Evolutionary conservation across 2,888 invertebrate genomes (phyloP), one percentile per base, ranked within the genome.

Genomic region (Cephus rjabovi): DNA sequence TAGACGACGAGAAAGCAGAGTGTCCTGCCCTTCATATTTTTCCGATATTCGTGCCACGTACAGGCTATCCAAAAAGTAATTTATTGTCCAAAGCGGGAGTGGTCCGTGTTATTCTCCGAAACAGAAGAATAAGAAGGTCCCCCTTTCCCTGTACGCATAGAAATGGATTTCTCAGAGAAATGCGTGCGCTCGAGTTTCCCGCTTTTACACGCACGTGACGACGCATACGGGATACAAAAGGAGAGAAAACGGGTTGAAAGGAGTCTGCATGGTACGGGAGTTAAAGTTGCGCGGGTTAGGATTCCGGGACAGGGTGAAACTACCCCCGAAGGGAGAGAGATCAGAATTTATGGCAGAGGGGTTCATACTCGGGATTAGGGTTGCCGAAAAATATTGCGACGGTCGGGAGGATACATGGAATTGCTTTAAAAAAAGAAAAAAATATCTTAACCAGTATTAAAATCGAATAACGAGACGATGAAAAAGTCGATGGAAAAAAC

Each of bases 221-320:
- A 9, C 56, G 56, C 56, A 9, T 23, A 56, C 9, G 23, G 56
- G 23, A 69, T 34, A 75, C n/a, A 75, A 77, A 56, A 71, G 70
- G n/a, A 78, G 71, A 76, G 31, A 76, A 73, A 31, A 40, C 11
- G 68, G 9, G 56, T 23, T 23, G 56, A 37, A 69, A 78, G 69
- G 79, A 76, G 75, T 81, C 71, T 75, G 77, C 56, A 56, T 23
- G 23, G 15, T 23, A 56, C 23, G 56, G 23, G 33, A 71, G 35
- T 74, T n/a, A 30, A 35, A 74, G 74, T 82, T 82, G 81, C 76
- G 81, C 81, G 74, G 82, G 82, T 82, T 77, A 81, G 77, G 79
- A 79, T 81, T 75, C 78, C 15, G 79, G 76, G 73, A n/a, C 34
- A 23, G 23, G 11, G 74, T 34, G 76, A 77, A 74, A 77, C 79